Conservation (phyloP, 2,113 vertebrate species). For the Scatophagus argus region DNA sequence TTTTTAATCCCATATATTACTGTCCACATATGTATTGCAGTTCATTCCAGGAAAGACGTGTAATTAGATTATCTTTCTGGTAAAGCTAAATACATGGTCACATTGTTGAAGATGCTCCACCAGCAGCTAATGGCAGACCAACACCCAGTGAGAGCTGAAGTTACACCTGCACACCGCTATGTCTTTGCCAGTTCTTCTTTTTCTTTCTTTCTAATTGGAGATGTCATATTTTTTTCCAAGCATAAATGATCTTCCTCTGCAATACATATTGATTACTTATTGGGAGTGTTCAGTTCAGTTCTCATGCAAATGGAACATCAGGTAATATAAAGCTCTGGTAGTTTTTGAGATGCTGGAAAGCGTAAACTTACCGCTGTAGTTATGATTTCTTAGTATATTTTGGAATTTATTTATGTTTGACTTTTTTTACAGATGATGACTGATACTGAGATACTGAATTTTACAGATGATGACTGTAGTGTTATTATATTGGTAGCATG, state of each 20-base stretch:
- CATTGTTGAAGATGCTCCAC: no score
- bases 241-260: background rate
- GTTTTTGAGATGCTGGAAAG: background rate
- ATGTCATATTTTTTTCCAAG: background rate
- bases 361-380: background rate
- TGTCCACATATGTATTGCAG: background rate
- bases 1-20: no score
- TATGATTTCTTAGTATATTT: background rate
- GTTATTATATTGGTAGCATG: background rate
- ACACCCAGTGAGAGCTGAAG: no score
- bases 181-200: no score
- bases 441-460: no score
- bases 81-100: background rate
- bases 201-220: no score
- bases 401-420: background rate
- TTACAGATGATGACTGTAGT: background rate
- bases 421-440: background rate
- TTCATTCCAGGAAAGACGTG: background rate
- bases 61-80: background rate
- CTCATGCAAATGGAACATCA: background rate
- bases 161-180: no score
- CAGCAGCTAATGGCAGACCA: background rate
- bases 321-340: background rate
- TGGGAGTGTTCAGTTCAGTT: background rate
- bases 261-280: conserved; percentile 2